Evolutionary conservation across 1,140 invertebrate genomes (phyloP).

Genomic region (Diabrotica undecimpunctata): DNA sequence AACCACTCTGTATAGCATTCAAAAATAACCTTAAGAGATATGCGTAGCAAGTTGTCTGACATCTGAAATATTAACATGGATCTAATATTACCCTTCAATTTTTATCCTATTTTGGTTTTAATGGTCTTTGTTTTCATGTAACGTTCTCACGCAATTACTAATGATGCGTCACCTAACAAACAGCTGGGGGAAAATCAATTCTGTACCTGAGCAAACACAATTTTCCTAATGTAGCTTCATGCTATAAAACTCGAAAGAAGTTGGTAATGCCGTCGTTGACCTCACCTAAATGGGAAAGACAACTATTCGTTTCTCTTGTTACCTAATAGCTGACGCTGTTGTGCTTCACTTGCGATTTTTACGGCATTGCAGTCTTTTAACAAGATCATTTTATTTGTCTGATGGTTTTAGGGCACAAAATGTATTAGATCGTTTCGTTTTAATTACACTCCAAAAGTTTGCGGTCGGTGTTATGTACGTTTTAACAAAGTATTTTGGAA

Average conservation of each 20-base stretch:
- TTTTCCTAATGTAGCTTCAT: constrained; percentile 2
- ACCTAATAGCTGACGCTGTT: constrained; percentile 1
- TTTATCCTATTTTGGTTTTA: no score
- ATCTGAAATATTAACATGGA: no score
- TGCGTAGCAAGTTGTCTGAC: no score
- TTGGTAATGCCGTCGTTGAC: not conserved
- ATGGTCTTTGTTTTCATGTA: not conserved
- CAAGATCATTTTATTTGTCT: not conserved
- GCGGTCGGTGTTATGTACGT: no score
- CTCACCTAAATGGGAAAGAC: not conserved
- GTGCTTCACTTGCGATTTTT: not conserved
- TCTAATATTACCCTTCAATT: no score
- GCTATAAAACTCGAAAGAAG: constrained; percentile 2
- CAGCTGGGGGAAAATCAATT: not conserved
- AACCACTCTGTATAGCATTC: no score
- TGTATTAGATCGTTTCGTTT: no score
- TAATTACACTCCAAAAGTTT: no score
- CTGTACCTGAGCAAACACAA: constrained; percentile 1
- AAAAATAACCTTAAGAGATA: no score
- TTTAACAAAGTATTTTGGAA: no score
- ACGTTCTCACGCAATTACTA: not conserved
- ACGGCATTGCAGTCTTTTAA: not conserved
- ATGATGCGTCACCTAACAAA: constrained; percentile 2
- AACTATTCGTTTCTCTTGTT: not conserved
- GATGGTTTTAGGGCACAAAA: not conserved